Conservation (phyloP, 2,113 vertebrate species). For the Colistium nudipinnis region DNA sequence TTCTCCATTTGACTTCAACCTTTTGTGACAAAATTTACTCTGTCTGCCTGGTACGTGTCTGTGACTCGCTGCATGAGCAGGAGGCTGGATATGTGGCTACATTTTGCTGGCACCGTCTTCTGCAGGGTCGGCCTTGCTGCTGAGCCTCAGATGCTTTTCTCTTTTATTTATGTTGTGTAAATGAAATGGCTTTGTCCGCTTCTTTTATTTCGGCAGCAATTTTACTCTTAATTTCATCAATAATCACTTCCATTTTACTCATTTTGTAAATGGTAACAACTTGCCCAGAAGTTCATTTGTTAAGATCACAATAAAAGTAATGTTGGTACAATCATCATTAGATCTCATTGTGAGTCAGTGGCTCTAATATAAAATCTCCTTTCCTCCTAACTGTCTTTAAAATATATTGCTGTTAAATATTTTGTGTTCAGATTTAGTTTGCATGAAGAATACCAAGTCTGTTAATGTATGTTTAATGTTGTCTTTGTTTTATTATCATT, state of each 20-base stretch:
- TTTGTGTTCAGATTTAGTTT: neutral
- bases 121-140: constrained; percentile 23
- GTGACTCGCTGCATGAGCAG: constrained; percentile 53
- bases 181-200: constrained; percentile 25
- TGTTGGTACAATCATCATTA: neutral
- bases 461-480: neutral
- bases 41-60: constrained; percentile 23
- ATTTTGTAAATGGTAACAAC: too few relatives aligned
- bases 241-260: constrained; percentile 11
- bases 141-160: constrained; percentile 42
- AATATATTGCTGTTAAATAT: neutral
- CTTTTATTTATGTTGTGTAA: constrained; percentile 26
- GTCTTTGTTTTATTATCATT: neutral
- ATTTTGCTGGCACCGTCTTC: constrained; percentile 42
- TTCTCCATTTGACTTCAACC: constrained; percentile 27
- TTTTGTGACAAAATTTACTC: constrained; percentile 41
- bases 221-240: constrained; percentile 25
- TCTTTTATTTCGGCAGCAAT: constrained; percentile 8
- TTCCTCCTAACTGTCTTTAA: neutral
- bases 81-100: constrained; percentile 46
- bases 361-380: neutral
- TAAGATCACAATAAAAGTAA: neutral
- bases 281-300: neutral
- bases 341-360: neutral
- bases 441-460: neutral